Evolutionary conservation across 2,888 invertebrate genomes (phyloP).

Genomic region (Micropterix aruncella): DNA sequence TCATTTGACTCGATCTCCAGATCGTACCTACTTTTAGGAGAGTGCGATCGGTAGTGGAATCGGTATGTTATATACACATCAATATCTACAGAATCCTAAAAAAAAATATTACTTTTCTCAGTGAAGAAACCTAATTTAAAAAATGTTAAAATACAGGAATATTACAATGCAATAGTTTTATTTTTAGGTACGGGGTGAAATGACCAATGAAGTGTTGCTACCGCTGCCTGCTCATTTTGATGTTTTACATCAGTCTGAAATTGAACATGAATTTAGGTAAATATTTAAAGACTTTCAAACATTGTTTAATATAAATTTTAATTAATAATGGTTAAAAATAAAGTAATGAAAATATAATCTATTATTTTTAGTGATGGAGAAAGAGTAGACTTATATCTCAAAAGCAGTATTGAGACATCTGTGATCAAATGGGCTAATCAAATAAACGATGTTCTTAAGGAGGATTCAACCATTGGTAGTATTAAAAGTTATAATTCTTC

Average conservation of each 20-base stretch:
- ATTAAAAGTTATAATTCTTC: too few relatives aligned
- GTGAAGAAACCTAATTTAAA: too few relatives aligned
- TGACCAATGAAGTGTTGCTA: constrained; percentile 72
- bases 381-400: constrained; percentile 52
- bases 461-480: constrained; percentile 52
- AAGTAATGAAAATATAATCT: constrained; percentile 1
- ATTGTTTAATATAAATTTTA: constrained; percentile 6
- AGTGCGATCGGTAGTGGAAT: too few relatives aligned
- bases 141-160: too few relatives aligned
- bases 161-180: too few relatives aligned
- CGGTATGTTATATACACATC: too few relatives aligned
- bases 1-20: too few relatives aligned
- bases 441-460: constrained; percentile 63
- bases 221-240: constrained; percentile 74
- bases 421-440: constrained; percentile 78
- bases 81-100: too few relatives aligned
- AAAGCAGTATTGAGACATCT: constrained; percentile 71
- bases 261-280: constrained; percentile 20
- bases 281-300: constrained; percentile 2
- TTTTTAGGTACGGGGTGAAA: constrained; percentile 67
- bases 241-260: constrained; percentile 46
- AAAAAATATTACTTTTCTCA: too few relatives aligned
- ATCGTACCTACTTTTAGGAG: too few relatives aligned
- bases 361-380: constrained; percentile 37
- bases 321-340: constrained; percentile 2